Conservation (phyloP, 2,888 invertebrate species). For the Macrophya alboannulata region DNA sequence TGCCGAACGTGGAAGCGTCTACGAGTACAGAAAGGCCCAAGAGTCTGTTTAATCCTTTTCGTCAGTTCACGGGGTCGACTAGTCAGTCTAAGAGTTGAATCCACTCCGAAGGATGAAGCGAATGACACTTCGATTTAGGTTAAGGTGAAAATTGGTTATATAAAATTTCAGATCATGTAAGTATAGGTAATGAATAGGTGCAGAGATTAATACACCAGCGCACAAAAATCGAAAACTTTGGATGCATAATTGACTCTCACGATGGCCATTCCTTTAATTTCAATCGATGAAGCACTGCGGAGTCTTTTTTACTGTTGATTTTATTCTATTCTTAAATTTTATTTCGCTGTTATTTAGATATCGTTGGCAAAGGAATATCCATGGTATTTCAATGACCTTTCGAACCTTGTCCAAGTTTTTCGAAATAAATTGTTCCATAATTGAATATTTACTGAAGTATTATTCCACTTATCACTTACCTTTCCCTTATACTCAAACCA, state of each 20-base stretch:
- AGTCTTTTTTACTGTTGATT: background rate
- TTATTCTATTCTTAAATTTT: background rate
- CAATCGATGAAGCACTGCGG: background rate
- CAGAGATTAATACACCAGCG: too few species aligned
- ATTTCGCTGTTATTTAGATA: background rate
- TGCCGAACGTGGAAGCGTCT: slow-evolving; percentile 89
- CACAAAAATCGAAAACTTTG: background rate
- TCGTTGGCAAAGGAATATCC: background rate
- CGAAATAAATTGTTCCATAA: background rate
- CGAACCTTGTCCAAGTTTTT: background rate
- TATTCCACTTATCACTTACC: background rate
- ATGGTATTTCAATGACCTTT: background rate
- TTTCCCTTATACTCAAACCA: background rate
- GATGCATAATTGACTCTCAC: background rate
- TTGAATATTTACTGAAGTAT: background rate
- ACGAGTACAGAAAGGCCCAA: slow-evolving; percentile 89
- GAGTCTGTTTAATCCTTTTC: slow-evolving; percentile 84
- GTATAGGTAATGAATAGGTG: too few species aligned
- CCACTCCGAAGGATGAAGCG: background rate
- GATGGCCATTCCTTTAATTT: background rate
- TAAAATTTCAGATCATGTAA: background rate
- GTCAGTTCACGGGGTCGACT: background rate
- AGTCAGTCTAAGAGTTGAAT: background rate
- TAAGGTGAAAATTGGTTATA: slow-evolving; percentile 18
- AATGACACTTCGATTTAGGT: background rate